phyloP scores from a whole-genome alignment of 2,888 invertebrate species.

The Ferdinandea cuprea region DNA sequence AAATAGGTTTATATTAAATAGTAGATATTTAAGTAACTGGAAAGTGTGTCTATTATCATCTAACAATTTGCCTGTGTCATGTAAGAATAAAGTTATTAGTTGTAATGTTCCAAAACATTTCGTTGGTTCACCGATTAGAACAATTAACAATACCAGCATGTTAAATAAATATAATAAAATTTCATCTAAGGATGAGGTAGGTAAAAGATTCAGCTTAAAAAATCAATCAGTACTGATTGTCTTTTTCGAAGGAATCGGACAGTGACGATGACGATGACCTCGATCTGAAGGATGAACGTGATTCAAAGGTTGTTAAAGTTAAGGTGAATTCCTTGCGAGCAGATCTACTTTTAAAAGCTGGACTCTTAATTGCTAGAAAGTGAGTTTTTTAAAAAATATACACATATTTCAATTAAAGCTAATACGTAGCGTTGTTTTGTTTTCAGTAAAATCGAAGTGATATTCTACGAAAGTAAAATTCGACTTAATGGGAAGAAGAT shows the following conservation, averaged over 20 bases:
- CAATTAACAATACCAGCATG: slow-evolving; percentile 28
- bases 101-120: not conserved
- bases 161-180: slow-evolving; percentile 54
- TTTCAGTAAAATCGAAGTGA: slow-evolving; percentile 89
- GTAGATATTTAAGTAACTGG: slow-evolving; percentile 37
- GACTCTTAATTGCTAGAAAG: slow-evolving; percentile 89
- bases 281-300: slow-evolving; percentile 84
- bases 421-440: not conserved
- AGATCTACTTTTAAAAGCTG: slow-evolving; percentile 88
- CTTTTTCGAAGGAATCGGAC: slow-evolving; percentile 82
- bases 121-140: slow-evolving; percentile 2
- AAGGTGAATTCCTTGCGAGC: slow-evolving; percentile 87
- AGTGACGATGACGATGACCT: slow-evolving; percentile 84
- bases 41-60: not conserved
- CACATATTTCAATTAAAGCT: not conserved
- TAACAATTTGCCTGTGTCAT: not conserved
- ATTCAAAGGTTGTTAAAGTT: slow-evolving; percentile 87
- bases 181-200: slow-evolving; percentile 51
- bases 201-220: not conserved
- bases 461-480: slow-evolving; percentile 92
- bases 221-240: not conserved
- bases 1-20: slow-evolving; percentile 31
- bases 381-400: slow-evolving; percentile 80
- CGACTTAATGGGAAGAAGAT: slow-evolving; percentile 91
- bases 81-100: slow-evolving; percentile 14